Conservation (phyloP, 2,797 vertebrate genomes). For the Gallinago nigripennis region DNA sequence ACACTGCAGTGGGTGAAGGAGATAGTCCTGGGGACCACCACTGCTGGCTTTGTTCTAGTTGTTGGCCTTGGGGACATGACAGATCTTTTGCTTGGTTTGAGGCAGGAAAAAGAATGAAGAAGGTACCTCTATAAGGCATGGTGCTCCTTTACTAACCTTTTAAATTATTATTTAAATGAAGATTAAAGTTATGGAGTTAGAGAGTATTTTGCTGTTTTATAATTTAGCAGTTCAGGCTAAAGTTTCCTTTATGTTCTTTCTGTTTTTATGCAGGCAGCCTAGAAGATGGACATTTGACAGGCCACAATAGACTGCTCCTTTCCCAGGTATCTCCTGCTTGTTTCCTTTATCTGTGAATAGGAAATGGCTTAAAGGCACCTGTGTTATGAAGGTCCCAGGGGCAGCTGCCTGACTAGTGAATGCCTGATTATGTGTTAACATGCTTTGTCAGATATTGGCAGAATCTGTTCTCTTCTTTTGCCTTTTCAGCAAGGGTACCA, state of each 20-base stretch:
- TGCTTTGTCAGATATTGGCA: constrained; percentile 88
- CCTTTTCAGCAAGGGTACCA: constrained; percentile 87
- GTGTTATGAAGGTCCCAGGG: constrained; percentile 85
- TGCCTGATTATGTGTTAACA: constrained; percentile 88
- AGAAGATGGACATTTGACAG: constrained; percentile 79
- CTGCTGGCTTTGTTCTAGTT: constrained; percentile 13
- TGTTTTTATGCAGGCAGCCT: constrained; percentile 65
- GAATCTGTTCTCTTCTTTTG: constrained; percentile 88
- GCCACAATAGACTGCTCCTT: constrained; percentile 85
- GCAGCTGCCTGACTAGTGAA: constrained; percentile 86
- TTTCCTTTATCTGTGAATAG: constrained; percentile 85
- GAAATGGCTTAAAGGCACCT: constrained; percentile 89
- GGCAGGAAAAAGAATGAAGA: constrained; percentile 10
- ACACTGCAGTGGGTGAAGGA: neutral
- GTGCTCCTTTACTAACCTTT: neutral
- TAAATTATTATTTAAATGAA: neutral
- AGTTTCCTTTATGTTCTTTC: constrained; percentile 72
- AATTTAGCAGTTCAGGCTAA: constrained; percentile 61
- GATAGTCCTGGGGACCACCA: neutral
- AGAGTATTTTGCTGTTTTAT: constrained; percentile 54
- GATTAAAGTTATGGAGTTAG: constrained; percentile 48
- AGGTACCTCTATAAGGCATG: neutral
- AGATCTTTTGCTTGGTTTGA: constrained; percentile 4
- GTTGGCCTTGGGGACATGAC: neutral
- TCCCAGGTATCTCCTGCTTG: constrained; percentile 85